Evolutionary conservation across 2,888 invertebrate genomes (phyloP), one percentile per base, ranked within the genome.

Genomic region (Ypsolopha scabrella): DNA sequence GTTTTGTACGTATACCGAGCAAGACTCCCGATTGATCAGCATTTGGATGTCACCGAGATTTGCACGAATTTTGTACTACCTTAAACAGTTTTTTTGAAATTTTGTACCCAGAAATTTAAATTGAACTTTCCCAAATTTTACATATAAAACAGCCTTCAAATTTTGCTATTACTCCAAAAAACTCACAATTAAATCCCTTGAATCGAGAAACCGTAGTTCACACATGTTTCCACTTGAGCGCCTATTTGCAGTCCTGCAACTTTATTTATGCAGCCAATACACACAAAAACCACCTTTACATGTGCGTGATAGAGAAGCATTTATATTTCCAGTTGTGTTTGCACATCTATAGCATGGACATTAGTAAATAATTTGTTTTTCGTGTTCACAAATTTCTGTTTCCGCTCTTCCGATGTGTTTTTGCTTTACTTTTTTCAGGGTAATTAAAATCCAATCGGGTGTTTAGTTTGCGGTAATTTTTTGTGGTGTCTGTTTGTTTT

Each of bases 321-420:
- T 24, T 24, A 24, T 24, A 24, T 4, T 4, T 24, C 4, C 4
- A 24, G 24, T 24, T 24, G 4, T 24, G 4, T 24, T 24, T 24
- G 24, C 24, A 24, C 24, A 24, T 24, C 2, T 24, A 24, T 24
- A 24, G 24, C 39, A 11, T 36, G n/a, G 35, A 11, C 14, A 9
- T 36, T 35, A 36, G 47, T 47, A 35, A 37, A 70, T 82, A 83
- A 86, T 85, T 80, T 81, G 82, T 78, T 80, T 81, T 69, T 75
- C 68, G 69, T 80, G 82, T 80, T 77, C 74, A 66, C 72, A 64
- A 78, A 83, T 86, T 81, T 77, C 79, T 80, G 72, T 71, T 75
- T 75, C 77, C 76, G 73, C 65, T 70, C 72, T 72, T 58, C 59
- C 57, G 60, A 49, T 7, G 41, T 13, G 47, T 60, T 58, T 58